Evolutionary conservation across 1,140 invertebrate species (phyloP).

Genomic region (Lutraria rhynchaena): DNA sequence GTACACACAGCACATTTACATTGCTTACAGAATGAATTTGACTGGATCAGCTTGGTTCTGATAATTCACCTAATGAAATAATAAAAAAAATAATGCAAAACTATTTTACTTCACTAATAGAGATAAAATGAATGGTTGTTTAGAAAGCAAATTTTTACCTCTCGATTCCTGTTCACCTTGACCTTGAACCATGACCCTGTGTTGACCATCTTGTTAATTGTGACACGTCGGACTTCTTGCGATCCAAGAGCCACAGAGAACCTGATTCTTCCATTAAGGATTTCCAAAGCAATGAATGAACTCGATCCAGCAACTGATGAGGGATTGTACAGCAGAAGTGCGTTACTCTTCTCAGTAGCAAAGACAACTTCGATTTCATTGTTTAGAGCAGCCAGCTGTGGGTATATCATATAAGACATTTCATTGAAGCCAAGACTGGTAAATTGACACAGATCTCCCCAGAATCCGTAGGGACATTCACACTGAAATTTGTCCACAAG

Average conservation of each 20-base stretch:
- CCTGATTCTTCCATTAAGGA: slow-evolving; percentile 90
- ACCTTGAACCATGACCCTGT: slow-evolving; percentile 96
- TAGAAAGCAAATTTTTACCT: no score
- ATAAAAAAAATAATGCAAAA: no score
- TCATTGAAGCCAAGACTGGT: slow-evolving; percentile 94
- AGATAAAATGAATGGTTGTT: no score
- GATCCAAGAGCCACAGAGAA: slow-evolving; percentile 92
- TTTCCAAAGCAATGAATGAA: slow-evolving; percentile 94
- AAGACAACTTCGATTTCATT: slow-evolving; percentile 92
- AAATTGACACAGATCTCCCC: slow-evolving; percentile 94
- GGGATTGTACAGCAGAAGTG: slow-evolving; percentile 94
- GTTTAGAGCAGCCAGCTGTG: slow-evolving; percentile 91
- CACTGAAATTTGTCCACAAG: slow-evolving; percentile 85
- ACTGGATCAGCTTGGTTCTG: no score
- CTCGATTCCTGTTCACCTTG: slow-evolving; percentile 93
- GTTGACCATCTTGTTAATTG: slow-evolving; percentile 87
- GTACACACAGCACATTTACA: no score
- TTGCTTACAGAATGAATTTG: no score
- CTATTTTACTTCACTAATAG: no score
- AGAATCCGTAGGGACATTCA: slow-evolving; percentile 89
- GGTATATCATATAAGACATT: slow-evolving; percentile 94
- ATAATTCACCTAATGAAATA: no score
- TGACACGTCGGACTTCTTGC: slow-evolving; percentile 88
- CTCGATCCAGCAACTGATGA: slow-evolving; percentile 85
- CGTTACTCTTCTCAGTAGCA: slow-evolving; percentile 93